phyloP scores from a whole-genome alignment of 1,140 invertebrate species.

The Pollicipes pollicipes region DNA sequence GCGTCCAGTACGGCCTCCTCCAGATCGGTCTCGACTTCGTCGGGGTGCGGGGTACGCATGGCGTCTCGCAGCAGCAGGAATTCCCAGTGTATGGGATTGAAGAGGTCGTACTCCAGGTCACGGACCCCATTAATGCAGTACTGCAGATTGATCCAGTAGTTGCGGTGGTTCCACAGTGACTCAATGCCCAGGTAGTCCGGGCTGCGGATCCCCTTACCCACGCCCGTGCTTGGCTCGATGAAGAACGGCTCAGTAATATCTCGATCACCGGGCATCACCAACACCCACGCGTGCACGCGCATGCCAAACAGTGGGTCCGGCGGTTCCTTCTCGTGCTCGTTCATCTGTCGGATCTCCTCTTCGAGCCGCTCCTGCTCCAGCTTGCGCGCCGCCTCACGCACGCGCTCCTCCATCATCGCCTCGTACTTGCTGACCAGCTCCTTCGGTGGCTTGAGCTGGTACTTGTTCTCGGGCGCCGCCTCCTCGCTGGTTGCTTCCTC shows the following conservation, averaged over 20 bases:
- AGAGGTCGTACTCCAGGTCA: background rate
- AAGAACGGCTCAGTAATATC: background rate
- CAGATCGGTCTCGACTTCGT: background rate
- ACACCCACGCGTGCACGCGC: background rate
- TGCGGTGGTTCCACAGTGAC: slow-evolving; percentile 64
- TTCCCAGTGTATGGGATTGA: background rate
- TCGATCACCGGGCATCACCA: background rate
- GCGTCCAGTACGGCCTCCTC: background rate
- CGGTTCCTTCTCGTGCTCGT: background rate
- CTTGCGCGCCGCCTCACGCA: background rate
- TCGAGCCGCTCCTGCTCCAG: background rate
- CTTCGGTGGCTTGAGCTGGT: background rate
- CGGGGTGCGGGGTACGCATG: background rate
- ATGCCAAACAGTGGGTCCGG: background rate
- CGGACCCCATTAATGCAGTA: slow-evolving; percentile 27
- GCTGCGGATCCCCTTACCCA: slow-evolving; percentile 20
- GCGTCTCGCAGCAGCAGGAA: background rate
- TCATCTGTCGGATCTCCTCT: too few relatives aligned
- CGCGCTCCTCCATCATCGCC: background rate
- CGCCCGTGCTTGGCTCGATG: background rate
- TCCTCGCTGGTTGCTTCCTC: background rate
- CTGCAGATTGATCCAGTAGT: slow-evolving; percentile 69
- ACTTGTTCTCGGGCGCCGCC: background rate
- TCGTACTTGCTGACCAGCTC: background rate
- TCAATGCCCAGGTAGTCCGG: slow-evolving; percentile 56